Percentiles rank a stretch among this genome's conserved stretches.
phyloP scores from a whole-genome alignment of 2,888 invertebrate genomes.

The Cosmia pyralina region DNA sequence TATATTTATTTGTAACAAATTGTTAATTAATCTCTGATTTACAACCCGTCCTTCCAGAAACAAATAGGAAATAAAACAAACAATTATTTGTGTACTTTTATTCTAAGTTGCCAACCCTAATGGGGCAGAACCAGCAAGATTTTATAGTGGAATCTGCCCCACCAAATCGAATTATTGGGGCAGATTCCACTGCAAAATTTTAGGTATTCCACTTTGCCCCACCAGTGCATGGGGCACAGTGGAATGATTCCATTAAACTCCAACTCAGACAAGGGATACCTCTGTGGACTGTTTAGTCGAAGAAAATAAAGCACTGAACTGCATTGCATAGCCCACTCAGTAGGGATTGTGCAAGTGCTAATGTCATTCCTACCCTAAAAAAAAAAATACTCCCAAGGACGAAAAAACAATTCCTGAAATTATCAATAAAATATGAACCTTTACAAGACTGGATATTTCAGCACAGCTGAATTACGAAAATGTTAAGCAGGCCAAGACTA shows the following conservation, averaged over 20 bases:
- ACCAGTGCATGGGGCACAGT: background rate
- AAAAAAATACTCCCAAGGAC: background rate
- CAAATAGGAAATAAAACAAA: too few relatives aligned
- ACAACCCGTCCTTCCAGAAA: too few relatives aligned
- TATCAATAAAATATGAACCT: background rate
- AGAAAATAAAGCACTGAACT: background rate
- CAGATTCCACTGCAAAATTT: too few relatives aligned
- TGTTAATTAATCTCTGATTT: too few relatives aligned
- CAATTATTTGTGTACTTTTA: too few relatives aligned
- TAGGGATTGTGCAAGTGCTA: background rate
- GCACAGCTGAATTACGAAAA: constrained; percentile 15
- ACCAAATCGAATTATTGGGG: too few relatives aligned
- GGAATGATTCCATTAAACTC: background rate
- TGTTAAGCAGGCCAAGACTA: background rate
- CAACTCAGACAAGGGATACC: background rate
- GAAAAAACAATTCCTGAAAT: background rate
- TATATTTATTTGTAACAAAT: too few relatives aligned
- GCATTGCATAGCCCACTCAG: background rate
- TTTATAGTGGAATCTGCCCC: too few relatives aligned
- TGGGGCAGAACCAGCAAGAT: too few relatives aligned
- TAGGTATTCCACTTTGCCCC: too few relatives aligned
- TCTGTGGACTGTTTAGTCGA: background rate
- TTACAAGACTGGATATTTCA: background rate
- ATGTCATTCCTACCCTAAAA: background rate
- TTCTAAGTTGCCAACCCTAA: too few relatives aligned